phyloP scores from a whole-genome alignment of 2,888 invertebrate species.

The Drosophila putrida region DNA sequence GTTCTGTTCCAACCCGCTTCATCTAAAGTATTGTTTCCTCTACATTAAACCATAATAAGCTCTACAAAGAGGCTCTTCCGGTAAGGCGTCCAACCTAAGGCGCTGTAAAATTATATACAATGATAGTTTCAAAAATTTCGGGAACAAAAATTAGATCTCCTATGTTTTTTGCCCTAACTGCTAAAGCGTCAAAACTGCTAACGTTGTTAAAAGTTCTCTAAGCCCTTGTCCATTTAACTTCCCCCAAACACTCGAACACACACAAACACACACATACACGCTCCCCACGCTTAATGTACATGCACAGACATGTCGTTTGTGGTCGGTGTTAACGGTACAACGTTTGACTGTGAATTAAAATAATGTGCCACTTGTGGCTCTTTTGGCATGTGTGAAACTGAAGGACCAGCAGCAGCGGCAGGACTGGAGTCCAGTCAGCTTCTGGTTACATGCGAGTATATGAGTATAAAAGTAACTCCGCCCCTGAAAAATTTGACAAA shows the following conservation, averaged over 20 bases:
- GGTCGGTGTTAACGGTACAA: constrained; percentile 70
- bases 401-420: constrained; percentile 31
- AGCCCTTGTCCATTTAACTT: constrained; percentile 19
- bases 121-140: not conserved
- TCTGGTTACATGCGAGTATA: not conserved
- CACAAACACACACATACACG: constrained; percentile 23
- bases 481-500: constrained; percentile 58
- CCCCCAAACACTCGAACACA: not conserved
- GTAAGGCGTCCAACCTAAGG: not conserved
- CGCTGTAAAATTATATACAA: not conserved
- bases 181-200: not conserved
- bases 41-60: not conserved
- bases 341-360: constrained; percentile 80
- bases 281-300: constrained; percentile 29
- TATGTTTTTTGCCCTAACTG: not conserved
- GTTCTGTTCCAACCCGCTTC: too few relatives aligned
- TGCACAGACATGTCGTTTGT: constrained; percentile 14
- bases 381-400: constrained; percentile 39
- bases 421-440: constrained; percentile 5
- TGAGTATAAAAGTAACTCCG: constrained; percentile 7
- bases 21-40: too few relatives aligned
- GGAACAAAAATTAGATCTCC: not conserved
- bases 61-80: not conserved
- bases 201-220: constrained; percentile 15
- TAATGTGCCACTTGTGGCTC: constrained; percentile 84